Base-by-base conservation (phyloP, 1,140 invertebrate species). In the Nasonia giraulti region DNA sequence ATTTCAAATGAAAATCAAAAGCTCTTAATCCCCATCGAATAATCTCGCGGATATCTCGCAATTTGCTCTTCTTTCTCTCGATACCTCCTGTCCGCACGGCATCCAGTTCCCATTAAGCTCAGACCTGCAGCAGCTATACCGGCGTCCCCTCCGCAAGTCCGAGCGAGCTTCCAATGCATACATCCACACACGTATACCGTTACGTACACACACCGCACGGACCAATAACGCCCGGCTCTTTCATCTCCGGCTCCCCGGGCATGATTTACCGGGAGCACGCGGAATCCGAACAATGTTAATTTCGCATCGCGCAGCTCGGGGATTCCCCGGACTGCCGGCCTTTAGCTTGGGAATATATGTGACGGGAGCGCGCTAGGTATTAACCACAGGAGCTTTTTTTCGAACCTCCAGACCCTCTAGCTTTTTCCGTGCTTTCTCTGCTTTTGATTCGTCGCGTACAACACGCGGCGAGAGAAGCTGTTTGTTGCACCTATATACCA, bases 201-300 rank as follows among this genome's bases (percentile, higher is more conserved):
- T 27, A 23, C 68, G 12, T 31, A 50, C 47, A 17, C 47, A 69
- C n/a, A 14, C 47, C 14, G 71, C 4, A 12, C 81, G 50, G 55
- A 83, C 81, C 74, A 83, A 83, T 83, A 83, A 83, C 74, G 11
- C 68, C 6, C 11, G 73, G 73, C 20, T 66, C 69, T 83, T 83
- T 83, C 81, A 83, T 83, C 81, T 83, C 80, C 20, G 17, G 69
- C 80, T 81, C 40, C 44, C 44, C 20, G 20, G 33, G 27, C 83
- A 80, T 84, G 83, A 84, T 84, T 84, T 84, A 84, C 76, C 66
- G 47, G 74, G 69, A 84, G 62, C 77, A 47, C 77, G 77, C 33
- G 77, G 77, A 84, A 84, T 84, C 76, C 69, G 77, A 84, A 84
- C 83, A 84, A 84, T 84, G 83, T 84, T 84, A 84, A 84, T 84